These are phyloP conservation scores for Tiliacea citrago DNA, from an alignment of 2,888 invertebrate species.

Conservation along the genomic window DNA sequence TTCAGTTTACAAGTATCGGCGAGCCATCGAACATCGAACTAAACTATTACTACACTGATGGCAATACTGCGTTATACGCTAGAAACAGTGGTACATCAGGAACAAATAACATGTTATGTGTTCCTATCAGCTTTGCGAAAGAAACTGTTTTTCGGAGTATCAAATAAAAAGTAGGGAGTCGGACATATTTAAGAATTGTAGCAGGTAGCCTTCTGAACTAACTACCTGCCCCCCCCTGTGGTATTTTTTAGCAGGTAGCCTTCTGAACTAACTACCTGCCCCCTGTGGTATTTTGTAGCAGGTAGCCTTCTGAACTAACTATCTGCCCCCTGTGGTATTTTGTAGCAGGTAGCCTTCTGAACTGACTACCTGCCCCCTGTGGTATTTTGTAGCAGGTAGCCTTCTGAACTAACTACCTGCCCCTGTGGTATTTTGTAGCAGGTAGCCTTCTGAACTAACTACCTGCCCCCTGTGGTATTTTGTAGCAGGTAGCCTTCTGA, in stretches of 20 bases:
- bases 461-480: not conserved
- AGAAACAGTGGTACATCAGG: not conserved
- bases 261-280: not conserved
- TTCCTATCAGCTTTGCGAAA: not conserved
- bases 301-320: not conserved
- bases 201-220: not conserved
- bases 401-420: not conserved
- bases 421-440: not conserved
- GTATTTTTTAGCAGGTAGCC: not conserved
- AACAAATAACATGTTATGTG: conserved; percentile 2
- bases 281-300: not conserved
- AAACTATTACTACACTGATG: conserved; percentile 13
- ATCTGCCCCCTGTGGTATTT: not conserved
- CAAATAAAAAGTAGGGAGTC: not conserved
- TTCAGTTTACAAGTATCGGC: conserved; percentile 51
- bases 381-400: not conserved
- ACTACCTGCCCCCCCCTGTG: not conserved
- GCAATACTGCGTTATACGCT: conserved; percentile 6
- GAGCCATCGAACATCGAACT: conserved; percentile 40
- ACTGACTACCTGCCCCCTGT: not conserved
- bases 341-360: not conserved
- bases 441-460: not conserved
- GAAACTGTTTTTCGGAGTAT: not conserved
- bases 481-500: not conserved
- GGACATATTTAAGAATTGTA: not conserved